Evolutionary conservation across 35 echinoderm and acorn worm genomes (phyloP).

Genomic region (Eucidaris tribuloides): DNA sequence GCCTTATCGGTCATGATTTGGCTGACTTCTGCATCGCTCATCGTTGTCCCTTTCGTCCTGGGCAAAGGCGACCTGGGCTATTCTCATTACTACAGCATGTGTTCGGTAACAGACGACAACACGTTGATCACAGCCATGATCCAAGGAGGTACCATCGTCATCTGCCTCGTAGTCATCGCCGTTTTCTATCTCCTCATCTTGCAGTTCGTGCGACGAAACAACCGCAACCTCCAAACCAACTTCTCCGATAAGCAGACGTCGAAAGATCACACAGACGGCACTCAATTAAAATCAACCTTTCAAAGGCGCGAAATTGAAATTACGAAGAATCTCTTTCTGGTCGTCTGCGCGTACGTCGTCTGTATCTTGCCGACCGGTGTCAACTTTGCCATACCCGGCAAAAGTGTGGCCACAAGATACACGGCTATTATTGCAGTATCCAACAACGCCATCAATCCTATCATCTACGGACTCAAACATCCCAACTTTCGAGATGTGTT

Average conservation of each 20-base stretch:
- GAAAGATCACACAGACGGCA: too few relatives aligned
- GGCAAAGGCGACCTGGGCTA: conserved; percentile 25
- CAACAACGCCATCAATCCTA: conserved; percentile 17
- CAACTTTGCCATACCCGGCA: neutral
- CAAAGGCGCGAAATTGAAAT: neutral
- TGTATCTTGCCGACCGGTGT: neutral
- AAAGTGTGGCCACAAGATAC: neutral
- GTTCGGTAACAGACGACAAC: too few relatives aligned
- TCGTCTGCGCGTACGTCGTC: conserved; percentile 13
- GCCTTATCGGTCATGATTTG: neutral
- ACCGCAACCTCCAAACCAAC: neutral
- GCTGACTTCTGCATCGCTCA: conserved; percentile 10
- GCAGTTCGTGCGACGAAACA: neutral
- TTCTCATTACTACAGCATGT: conserved; percentile 24
- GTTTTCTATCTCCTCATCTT: neutral
- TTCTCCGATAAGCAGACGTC: neutral
- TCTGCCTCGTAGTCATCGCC: neutral
- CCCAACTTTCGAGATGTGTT: conserved; percentile 20
- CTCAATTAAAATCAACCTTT: neutral
- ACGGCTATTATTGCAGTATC: neutral
- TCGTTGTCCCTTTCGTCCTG: conserved; percentile 10
- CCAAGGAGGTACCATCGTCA: neutral
- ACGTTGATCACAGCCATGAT: too few relatives aligned
- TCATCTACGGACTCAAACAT: conserved; percentile 33
- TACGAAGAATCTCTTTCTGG: conserved; percentile 18